Conservation (phyloP, 2,113 vertebrate species). For the Progne subis region DNA sequence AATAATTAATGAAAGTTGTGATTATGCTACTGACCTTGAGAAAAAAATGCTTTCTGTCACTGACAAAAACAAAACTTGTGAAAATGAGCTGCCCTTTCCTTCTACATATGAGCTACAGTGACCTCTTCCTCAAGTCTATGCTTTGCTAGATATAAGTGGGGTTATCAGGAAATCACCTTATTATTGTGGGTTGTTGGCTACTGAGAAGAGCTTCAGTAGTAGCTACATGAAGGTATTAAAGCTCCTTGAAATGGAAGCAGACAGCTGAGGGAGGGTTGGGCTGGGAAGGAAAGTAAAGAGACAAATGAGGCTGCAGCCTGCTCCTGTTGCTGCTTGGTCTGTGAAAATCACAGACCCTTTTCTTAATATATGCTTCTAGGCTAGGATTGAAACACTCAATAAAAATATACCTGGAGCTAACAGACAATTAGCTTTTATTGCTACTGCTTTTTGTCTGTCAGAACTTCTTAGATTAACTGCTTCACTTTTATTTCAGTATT, state of each 20-base stretch:
- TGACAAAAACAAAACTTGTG: neutral
- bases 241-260: neutral
- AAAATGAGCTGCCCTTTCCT: neutral
- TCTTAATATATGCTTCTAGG: constrained; percentile 31
- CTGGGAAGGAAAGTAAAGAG: neutral
- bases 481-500: constrained; percentile 46
- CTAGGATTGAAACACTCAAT: constrained; percentile 45
- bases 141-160: rapidly evolving
- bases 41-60: neutral
- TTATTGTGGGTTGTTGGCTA: neutral
- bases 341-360: neutral
- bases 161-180: neutral
- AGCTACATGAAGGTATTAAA: neutral
- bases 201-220: neutral
- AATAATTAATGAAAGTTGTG: neutral
- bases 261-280: neutral
- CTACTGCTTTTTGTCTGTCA: constrained; percentile 51
- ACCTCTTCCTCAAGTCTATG: neutral
- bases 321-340: neutral
- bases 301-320: neutral
- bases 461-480: constrained; percentile 40
- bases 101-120: neutral
- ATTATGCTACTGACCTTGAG: neutral
- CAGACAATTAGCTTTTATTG: constrained; percentile 68
- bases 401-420: constrained; percentile 62